Base-by-base conservation (phyloP, 2,797 vertebrate genomes). In the Novumbra hubbsi region DNA sequence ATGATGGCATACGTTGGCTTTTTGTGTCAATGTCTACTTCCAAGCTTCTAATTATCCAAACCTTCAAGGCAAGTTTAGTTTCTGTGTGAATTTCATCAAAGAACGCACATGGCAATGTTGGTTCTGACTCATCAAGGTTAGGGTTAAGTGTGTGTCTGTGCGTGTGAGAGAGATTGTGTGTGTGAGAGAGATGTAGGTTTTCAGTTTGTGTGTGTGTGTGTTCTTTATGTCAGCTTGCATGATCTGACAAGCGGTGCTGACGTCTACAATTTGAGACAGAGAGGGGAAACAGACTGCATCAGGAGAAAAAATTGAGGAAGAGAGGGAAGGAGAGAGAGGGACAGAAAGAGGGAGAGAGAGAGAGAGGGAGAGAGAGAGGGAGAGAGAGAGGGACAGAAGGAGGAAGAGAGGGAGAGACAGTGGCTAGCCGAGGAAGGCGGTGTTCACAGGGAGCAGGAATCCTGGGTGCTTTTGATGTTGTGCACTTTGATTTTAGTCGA, bases 211-310 rank as follows among this genome's bases (percentile, higher is more conserved):
- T 49, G 57, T 50, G 55, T 69, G 14, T 52, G 71, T 28, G 11
- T 66, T 41, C 8, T 45, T 76, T 57, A 80, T 82, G 90, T 91
- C 90, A 84, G 80, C 71, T 81, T 60, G 87, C 83, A 84, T 91
- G 87, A 92, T 92, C 88, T 91, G 90, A 92, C 89, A 90, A 93
- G 88, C 90, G 81, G 83, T 92, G 91, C 91, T 93, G 92, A 92
- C 88, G 85, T 88, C 86, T 85, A 88, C 85, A 89, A 82, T 89
- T 92, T 92, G 11, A 24, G 50, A 28, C 80, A 80, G 52, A 82
- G 80, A 50, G 72, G n/a, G 73, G 38, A 83, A 64, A 90, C 86
- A 82, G 84, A 82, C 86, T 90, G 85, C 88, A 92, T 91, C 88
- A 90, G 89, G 88, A 90, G 86, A 91, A 91, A 91, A 64, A 90